Percentiles rank a stretch among this genome's conserved stretches.
Conservation (phyloP, 2,113 vertebrate species). For the Rhea pennata region DNA sequence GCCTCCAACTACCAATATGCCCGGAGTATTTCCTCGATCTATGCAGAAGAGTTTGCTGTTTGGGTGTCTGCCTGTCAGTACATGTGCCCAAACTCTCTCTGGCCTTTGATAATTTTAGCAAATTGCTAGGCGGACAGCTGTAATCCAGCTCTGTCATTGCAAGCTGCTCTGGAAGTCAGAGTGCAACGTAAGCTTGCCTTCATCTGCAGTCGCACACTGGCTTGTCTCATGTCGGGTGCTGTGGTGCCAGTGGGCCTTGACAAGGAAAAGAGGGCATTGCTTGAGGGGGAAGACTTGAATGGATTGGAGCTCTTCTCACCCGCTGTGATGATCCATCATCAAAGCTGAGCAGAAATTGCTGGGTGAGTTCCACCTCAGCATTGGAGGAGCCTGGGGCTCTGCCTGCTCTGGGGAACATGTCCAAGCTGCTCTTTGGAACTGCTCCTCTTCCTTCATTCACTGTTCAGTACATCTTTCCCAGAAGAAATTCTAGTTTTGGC, state of each 20-base stretch:
- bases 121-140: neutral
- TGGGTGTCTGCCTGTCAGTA: too few relatives aligned
- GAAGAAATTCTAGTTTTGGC: neutral
- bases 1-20: neutral
- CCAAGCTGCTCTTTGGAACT: neutral
- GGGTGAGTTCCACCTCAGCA: neutral
- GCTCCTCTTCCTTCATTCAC: neutral
- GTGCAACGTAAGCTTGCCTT: neutral
- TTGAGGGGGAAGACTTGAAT: neutral
- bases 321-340: fast-evolving
- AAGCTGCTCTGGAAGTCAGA: neutral
- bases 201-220: fast-evolving
- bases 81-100: fast-evolving
- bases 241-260: neutral
- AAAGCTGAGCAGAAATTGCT: neutral
- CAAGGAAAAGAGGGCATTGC: neutral
- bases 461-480: neutral
- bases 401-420: neutral
- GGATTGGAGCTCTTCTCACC: neutral
- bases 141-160: neutral
- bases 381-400: fast-evolving
- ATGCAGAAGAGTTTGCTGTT: neutral
- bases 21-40: neutral
- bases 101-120: neutral
- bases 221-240: neutral